Evolutionary conservation across 2,797 vertebrate species (phyloP).

Genomic region (Centroberyx gerrardi): DNA sequence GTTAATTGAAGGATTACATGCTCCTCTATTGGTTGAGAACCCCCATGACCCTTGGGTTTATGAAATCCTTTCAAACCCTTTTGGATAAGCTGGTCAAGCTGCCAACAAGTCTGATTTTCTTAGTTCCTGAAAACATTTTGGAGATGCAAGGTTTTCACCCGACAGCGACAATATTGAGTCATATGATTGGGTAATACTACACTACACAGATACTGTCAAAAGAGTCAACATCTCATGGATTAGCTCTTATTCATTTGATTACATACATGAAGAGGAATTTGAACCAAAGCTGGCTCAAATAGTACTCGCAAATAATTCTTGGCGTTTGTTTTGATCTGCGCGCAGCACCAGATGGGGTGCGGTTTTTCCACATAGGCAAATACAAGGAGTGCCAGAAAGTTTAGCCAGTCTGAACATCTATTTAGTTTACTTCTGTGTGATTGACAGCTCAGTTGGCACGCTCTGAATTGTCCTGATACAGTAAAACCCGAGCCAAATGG

Average conservation of each 20-base stretch:
- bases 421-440: neutral
- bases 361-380: conserved; percentile 23
- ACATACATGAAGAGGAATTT: neutral
- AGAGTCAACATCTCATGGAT: neutral
- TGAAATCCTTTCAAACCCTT: too few relatives aligned
- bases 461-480: conserved; percentile 21
- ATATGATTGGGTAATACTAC: too few relatives aligned
- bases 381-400: conserved; percentile 2
- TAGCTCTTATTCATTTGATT: conserved; percentile 3
- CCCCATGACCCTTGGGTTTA: too few relatives aligned
- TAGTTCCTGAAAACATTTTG: too few relatives aligned
- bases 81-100: too few relatives aligned
- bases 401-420: conserved; percentile 22
- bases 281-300: conserved; percentile 8
- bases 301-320: neutral
- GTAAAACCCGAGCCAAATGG: conserved; percentile 17
- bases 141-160: too few relatives aligned
- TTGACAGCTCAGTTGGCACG: conserved; percentile 30
- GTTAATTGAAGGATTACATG: too few relatives aligned
- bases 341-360: conserved; percentile 26
- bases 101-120: too few relatives aligned
- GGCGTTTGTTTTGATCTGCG: conserved; percentile 24
- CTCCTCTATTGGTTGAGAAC: too few relatives aligned
- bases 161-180: too few relatives aligned
- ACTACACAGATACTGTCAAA: neutral